phyloP scores from a whole-genome alignment of 37 sponge, comb jelly and placozoan species.

The Geodia barretti region DNA sequence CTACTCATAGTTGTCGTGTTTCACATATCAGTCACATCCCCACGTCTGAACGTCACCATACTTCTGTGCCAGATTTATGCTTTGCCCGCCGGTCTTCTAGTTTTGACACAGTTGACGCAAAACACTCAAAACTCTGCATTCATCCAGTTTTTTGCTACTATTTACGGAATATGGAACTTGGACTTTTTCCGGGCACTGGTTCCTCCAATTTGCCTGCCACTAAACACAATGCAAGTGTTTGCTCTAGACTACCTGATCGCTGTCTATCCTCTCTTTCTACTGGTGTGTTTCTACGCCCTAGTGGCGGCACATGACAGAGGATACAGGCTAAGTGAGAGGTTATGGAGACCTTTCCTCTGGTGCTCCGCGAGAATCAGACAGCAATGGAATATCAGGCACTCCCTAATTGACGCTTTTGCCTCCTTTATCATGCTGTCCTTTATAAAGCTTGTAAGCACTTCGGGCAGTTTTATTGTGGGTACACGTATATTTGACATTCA shows the following conservation, averaged over 20 bases:
- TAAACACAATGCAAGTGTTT: constrained; percentile 4
- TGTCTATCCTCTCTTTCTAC: constrained; percentile 22
- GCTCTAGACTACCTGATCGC: constrained; percentile 22
- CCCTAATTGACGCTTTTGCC: constrained; percentile 35
- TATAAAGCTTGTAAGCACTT: constrained; percentile 19
- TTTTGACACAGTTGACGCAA: too few relatives aligned
- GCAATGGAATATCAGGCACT: constrained; percentile 12
- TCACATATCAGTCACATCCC: too few relatives aligned
- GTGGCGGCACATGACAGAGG: background rate
- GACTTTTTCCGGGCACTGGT: constrained; percentile 31
- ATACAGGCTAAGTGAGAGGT: background rate
- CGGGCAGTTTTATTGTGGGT: constrained; percentile 4
- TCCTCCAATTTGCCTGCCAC: background rate
- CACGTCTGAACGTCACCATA: too few relatives aligned
- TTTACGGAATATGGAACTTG: constrained; percentile 33
- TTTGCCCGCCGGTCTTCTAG: too few relatives aligned
- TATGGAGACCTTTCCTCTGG: constrained; percentile 10
- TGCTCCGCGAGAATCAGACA: background rate
- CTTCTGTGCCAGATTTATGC: too few relatives aligned
- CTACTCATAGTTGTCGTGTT: too few relatives aligned
- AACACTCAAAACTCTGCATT: too few relatives aligned
- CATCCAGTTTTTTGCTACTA: background rate
- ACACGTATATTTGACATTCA: background rate
- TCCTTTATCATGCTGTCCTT: constrained; percentile 36
- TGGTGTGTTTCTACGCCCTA: background rate